These are phyloP conservation scores for Drosophila prostipennis DNA, from an alignment of 2,888 invertebrate species.

Conservation along the genomic window DNA sequence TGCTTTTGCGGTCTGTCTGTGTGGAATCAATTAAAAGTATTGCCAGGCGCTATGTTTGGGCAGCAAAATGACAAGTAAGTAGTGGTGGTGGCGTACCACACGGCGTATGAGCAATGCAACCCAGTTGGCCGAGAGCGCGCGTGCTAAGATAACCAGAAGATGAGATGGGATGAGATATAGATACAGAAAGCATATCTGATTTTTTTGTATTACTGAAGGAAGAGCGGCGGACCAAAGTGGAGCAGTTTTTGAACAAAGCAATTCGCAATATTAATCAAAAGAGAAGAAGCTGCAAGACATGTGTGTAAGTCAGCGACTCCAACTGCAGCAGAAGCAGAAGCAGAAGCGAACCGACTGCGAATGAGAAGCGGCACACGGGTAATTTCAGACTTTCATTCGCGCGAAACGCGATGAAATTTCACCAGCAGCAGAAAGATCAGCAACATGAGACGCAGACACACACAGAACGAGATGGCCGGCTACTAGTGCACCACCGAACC, in stretches of 20 bases:
- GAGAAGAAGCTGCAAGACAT: conserved; percentile 40
- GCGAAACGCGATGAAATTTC: conserved; percentile 82
- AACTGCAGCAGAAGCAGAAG: conserved; percentile 34
- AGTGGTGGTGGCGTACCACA: conserved; percentile 42
- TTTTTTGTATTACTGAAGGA: no score
- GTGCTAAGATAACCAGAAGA: conserved; percentile 34
- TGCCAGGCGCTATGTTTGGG: conserved; percentile 72
- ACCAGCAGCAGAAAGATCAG: conserved; percentile 54
- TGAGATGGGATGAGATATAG: conserved; percentile 6
- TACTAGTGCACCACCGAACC: conserved; percentile 9
- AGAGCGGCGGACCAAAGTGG: conserved; percentile 65
- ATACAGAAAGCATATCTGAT: conserved; percentile 53
- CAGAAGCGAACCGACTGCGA: conserved; percentile 51
- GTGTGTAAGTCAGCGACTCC: conserved; percentile 42
- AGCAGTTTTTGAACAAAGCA: conserved; percentile 82
- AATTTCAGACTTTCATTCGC: conserved; percentile 82
- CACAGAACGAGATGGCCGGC: conserved; percentile 40
- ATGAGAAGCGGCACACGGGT: conserved; percentile 80
- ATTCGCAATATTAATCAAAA: conserved; percentile 79
- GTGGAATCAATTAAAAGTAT: conserved; percentile 80
- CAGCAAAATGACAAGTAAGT: conserved; percentile 60
- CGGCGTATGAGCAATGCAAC: conserved; percentile 56
- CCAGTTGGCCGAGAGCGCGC: conserved; percentile 67
- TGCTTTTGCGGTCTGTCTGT: conserved; percentile 39
- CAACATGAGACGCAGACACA: conserved; percentile 27